Conservation (phyloP, 2,888 invertebrate genomes). For the Acanthosepion esculentum region DNA sequence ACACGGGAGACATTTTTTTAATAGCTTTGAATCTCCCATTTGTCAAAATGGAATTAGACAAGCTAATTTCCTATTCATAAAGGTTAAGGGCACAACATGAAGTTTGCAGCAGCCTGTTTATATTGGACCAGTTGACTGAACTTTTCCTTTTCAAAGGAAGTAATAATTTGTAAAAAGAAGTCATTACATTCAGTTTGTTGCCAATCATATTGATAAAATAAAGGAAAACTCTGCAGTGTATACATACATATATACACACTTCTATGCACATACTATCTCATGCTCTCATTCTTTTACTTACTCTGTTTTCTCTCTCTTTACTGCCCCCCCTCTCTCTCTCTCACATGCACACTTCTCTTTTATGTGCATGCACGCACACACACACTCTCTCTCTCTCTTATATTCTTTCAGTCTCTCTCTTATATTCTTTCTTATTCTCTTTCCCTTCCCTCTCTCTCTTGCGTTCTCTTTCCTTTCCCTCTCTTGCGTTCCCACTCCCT, state of each 20-base stretch:
- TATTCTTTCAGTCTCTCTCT: too few species aligned
- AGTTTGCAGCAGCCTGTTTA: not conserved
- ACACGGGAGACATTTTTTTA: not conserved
- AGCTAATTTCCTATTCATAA: not conserved
- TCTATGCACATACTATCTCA: not conserved
- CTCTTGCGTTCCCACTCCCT: too few species aligned
- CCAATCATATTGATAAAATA: not conserved
- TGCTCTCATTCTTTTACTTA: not conserved
- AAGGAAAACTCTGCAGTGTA: not conserved
- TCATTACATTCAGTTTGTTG: conserved; percentile 4
- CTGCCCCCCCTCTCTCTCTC: too few species aligned
- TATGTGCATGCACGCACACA: too few species aligned
- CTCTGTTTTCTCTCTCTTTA: too few species aligned
- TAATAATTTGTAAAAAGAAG: not conserved
- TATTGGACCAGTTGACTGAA: not conserved
- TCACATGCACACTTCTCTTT: too few species aligned
- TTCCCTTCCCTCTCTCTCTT: too few species aligned
- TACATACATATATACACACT: not conserved
- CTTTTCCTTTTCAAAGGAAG: conserved; percentile 13
- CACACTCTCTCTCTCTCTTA: too few species aligned
- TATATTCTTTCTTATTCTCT: too few species aligned
- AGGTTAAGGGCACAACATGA: not conserved
- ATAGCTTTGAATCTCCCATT: not conserved
- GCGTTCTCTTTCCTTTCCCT: too few species aligned
- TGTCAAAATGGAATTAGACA: conserved; percentile 14